Conservation (phyloP, 2,113 vertebrate species). For the Mustelus asterias region DNA sequence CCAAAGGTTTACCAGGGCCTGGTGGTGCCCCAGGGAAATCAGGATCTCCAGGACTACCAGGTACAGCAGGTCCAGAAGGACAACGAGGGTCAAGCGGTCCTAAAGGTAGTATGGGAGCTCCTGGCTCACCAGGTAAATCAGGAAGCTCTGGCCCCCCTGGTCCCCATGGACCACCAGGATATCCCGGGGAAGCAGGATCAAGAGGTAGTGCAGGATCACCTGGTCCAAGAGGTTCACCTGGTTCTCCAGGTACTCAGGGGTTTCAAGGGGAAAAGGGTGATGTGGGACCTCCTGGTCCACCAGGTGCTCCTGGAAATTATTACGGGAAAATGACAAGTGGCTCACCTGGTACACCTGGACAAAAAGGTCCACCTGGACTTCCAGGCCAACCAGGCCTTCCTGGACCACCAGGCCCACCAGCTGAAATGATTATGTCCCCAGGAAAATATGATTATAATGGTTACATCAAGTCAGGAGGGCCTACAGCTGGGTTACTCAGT, state of each 20-base stretch:
- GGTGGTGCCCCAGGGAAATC: constrained; percentile 72
- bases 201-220: background rate
- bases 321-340: constrained; percentile 52
- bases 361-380: constrained; percentile 72
- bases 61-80: constrained; percentile 73
- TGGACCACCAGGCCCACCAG: constrained; percentile 70
- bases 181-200: constrained; percentile 11
- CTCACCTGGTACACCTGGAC: constrained; percentile 48
- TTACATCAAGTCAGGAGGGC: constrained; percentile 67
- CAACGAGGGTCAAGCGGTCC: constrained; percentile 69
- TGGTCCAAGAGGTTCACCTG: constrained; percentile 43
- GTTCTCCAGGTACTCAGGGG: constrained; percentile 75
- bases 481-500: constrained; percentile 63
- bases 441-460: constrained; percentile 24
- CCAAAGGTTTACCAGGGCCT: constrained; percentile 63
- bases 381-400: constrained; percentile 67
- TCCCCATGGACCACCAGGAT: background rate
- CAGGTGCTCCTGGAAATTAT: constrained; percentile 71
- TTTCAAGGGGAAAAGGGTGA: constrained; percentile 67
- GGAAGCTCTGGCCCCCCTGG: constrained; percentile 51
- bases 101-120: constrained; percentile 73
- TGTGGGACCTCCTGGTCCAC: constrained; percentile 74
- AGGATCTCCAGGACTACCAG: constrained; percentile 79
- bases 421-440: constrained; percentile 50
- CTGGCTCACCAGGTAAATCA: constrained; percentile 70